Evolutionary conservation across 1,140 invertebrate genomes (phyloP), one percentile per base, ranked within the genome.

Genomic region (Cheumatopsyche charites): DNA sequence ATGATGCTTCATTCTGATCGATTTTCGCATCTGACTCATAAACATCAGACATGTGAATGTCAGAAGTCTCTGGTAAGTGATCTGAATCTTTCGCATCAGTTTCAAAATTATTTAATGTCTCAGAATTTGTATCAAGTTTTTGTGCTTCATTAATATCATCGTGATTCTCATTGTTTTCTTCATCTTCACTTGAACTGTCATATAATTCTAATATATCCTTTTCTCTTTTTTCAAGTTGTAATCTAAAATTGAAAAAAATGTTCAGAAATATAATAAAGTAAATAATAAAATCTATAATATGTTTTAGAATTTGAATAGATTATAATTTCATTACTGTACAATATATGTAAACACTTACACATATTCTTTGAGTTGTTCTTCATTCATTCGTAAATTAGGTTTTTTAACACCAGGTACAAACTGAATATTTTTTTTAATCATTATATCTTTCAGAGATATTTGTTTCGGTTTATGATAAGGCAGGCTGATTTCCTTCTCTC

Each of bases 391-490:
- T 23, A 88, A 79, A 12, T 81, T 80, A 19, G 83, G 76, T 36
- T 78, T 73, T 74, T 83, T 82, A 29, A 81, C 81, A 77, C 83
- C 82, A 17, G 77, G 67, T 25, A 79, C 73, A 12, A 83, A 41
- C 7, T 73, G 71, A 69, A 77, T 29, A 77, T 74, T 67, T 80
- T 80, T 77, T 83, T 80, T 63, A 82, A 78, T 23, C 91, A 85
- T 86, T 88, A 94, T 82, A 70, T 93, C 92, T 78, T 89, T 85
- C 2, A 94, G 80, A 15, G 87, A 88, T 47, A 89, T 83, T 73
- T 91, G 87, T 76, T 90, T 91, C 17, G 93, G 92, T 75, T 85
- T 86, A 79, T 94, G 92, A 82, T 94, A 94, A 0, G 93, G 92
- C 12, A 94, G 78, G 49, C 87, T 88, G 47, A 93, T 82, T 70